phyloP scores from a whole-genome alignment of 2,888 invertebrate genomes.

The Polyommatus icarus region DNA sequence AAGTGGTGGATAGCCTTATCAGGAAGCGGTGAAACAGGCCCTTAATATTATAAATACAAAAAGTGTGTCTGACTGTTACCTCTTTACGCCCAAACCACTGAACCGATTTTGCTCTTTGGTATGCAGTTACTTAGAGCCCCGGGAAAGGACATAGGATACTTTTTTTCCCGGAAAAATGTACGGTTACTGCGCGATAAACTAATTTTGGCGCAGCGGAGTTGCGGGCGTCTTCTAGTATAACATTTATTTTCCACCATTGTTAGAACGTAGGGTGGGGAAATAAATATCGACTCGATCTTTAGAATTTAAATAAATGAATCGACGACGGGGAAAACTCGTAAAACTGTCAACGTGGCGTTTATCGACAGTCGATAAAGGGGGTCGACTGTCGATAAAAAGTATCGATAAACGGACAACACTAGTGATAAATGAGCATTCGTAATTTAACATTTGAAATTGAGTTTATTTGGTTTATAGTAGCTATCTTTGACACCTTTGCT shows the following conservation, averaged over 20 bases:
- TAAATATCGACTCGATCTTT: neutral
- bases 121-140: no score
- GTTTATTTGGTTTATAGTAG: neutral
- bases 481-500: neutral
- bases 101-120: no score
- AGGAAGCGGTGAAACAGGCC: no score
- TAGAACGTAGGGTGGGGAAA: neutral
- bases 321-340: neutral
- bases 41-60: no score
- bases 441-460: neutral
- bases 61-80: no score
- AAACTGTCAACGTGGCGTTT: slow-evolving; percentile 13
- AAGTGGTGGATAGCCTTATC: no score
- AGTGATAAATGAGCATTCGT: neutral
- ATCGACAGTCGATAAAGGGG: neutral
- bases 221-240: neutral
- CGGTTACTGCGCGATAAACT: no score
- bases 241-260: slow-evolving; percentile 8
- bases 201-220: no score
- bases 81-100: no score
- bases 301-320: slow-evolving; percentile 18
- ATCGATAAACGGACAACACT: slow-evolving; percentile 10
- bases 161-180: no score
- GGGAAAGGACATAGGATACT: no score
- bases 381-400: neutral